Conservation (phyloP, 2,797 vertebrate genomes). For the Microtus obscurus region DNA sequence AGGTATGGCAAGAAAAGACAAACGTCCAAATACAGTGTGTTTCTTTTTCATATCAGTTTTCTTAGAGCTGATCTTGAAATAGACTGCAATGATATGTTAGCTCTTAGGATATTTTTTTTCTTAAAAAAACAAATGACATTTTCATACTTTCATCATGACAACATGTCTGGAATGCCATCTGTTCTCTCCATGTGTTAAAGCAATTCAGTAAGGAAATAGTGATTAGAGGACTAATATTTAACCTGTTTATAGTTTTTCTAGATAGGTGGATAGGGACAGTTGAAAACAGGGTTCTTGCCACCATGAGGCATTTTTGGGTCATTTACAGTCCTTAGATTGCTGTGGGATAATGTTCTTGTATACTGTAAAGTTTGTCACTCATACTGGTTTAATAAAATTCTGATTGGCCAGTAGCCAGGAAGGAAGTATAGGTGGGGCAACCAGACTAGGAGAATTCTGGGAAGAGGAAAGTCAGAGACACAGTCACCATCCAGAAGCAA, state of each 20-base stretch:
- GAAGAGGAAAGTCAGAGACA: too few relatives aligned
- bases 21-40: background rate
- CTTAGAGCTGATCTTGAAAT: background rate
- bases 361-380: too few relatives aligned
- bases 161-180: conserved; percentile 70
- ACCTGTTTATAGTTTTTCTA: conserved; percentile 50
- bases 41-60: background rate
- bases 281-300: background rate
- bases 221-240: conserved; percentile 56
- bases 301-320: background rate
- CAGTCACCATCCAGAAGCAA: too few relatives aligned
- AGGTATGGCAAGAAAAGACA: background rate
- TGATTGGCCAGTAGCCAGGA: too few relatives aligned
- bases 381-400: too few relatives aligned
- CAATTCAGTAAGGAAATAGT: conserved; percentile 67
- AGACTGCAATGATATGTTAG: background rate
- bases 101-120: background rate
- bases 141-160: conserved; percentile 65
- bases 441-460: too few relatives aligned
- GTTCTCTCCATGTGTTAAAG: conserved; percentile 64
- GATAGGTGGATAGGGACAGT: background rate
- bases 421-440: too few relatives aligned
- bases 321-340: background rate
- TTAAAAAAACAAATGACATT: conserved; percentile 57
- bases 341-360: too few relatives aligned